Conservation (phyloP, 2,888 invertebrate species). For the Nasonovia ribisnigri region DNA sequence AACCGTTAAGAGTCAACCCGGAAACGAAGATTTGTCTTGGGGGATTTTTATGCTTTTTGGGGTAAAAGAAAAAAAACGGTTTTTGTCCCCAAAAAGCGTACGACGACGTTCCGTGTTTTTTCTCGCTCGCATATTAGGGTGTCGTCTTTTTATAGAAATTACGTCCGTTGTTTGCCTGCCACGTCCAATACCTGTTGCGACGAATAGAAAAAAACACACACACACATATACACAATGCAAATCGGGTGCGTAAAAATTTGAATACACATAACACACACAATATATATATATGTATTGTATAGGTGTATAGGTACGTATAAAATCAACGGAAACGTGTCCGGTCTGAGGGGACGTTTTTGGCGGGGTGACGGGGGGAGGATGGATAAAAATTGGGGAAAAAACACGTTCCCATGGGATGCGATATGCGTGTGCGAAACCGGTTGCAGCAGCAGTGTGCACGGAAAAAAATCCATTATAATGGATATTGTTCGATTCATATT, state of each 20-base stretch:
- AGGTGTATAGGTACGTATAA: conserved; percentile 9
- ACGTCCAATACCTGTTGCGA: conserved; percentile 61
- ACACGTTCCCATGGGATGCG: conserved; percentile 52
- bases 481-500: conserved; percentile 55
- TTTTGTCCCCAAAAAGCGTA: conserved; percentile 61
- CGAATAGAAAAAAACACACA: conserved; percentile 11
- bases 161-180: conserved; percentile 49
- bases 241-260: conserved; percentile 60
- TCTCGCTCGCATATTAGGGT: conserved; percentile 41
- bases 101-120: conserved; percentile 41
- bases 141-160: conserved; percentile 62
- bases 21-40: conserved; percentile 49
- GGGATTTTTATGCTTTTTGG: conserved; percentile 60
- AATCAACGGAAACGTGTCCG: conserved; percentile 65
- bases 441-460: conserved; percentile 8
- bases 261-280: conserved; percentile 14
- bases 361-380: conserved; percentile 1
- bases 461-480: conserved; percentile 60
- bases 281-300: background rate
- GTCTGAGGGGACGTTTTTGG: conserved; percentile 21
- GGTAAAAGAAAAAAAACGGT: conserved; percentile 59
- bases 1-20: conserved; percentile 62
- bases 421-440: conserved; percentile 56
- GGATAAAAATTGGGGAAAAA: conserved; percentile 58
- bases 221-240: conserved; percentile 39